phyloP scores from a whole-genome alignment of 2,797 vertebrate genomes.

The Enteromius thamalakanensis region DNA sequence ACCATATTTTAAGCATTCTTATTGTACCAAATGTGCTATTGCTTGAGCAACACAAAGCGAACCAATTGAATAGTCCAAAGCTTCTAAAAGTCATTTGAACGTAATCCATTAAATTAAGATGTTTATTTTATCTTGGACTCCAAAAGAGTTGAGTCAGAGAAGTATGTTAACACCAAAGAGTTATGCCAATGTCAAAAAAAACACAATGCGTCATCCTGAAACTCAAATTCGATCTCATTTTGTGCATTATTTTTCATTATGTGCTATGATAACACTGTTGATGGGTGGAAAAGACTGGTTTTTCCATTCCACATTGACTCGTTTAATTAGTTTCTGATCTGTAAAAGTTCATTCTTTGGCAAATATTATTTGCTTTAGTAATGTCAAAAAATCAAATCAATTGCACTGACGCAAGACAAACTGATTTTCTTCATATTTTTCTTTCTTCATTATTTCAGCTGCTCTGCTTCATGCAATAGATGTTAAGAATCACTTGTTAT shows the following conservation, averaged over 20 bases:
- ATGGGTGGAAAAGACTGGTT: neutral
- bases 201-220: neutral
- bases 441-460: constrained; percentile 63
- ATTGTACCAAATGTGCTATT: constrained; percentile 36
- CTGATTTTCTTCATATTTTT: constrained; percentile 57
- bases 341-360: neutral
- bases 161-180: constrained; percentile 77
- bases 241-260: constrained; percentile 49
- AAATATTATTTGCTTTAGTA: neutral
- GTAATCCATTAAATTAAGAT: neutral
- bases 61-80: constrained; percentile 7
- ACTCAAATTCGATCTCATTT: neutral
- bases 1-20: neutral
- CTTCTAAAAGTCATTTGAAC: constrained; percentile 6
- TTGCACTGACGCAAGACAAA: constrained; percentile 54
- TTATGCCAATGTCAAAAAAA: constrained; percentile 63
- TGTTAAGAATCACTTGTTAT: constrained; percentile 62
- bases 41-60: constrained; percentile 20
- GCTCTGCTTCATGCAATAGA: constrained; percentile 46
- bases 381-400: neutral
- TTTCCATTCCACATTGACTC: neutral
- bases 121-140: neutral
- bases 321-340: neutral
- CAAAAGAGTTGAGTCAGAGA: neutral
- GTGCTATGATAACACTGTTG: constrained; percentile 49